phyloP scores from a whole-genome alignment of 2,888 invertebrate species.

The Eumacrocentrus americanus region DNA sequence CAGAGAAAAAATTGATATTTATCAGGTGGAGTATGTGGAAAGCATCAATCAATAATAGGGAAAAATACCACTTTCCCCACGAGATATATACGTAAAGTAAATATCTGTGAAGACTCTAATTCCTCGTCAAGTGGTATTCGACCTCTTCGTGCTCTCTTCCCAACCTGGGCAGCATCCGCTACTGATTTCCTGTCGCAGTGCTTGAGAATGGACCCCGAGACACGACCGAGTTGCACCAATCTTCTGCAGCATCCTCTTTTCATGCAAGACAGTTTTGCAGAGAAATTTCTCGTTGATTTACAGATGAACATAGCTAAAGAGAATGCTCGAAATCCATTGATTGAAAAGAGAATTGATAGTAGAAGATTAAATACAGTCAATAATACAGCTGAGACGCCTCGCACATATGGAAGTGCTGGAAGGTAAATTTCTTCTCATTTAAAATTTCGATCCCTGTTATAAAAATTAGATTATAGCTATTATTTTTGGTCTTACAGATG shows the following conservation, averaged over 20 bases:
- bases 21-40: slow-evolving; percentile 45
- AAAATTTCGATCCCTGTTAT: neutral
- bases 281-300: slow-evolving; percentile 71
- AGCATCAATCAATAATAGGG: slow-evolving; percentile 46
- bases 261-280: slow-evolving; percentile 70
- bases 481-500: slow-evolving; percentile 43
- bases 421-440: slow-evolving; percentile 39
- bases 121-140: slow-evolving; percentile 51
- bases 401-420: slow-evolving; percentile 44
- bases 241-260: slow-evolving; percentile 74
- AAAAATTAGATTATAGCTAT: neutral
- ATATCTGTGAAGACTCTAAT: slow-evolving; percentile 3
- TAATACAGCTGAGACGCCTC: slow-evolving; percentile 41
- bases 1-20: slow-evolving; percentile 13
- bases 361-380: slow-evolving; percentile 40
- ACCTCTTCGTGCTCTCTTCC: slow-evolving; percentile 56
- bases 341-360: slow-evolving; percentile 53
- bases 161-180: slow-evolving; percentile 59
- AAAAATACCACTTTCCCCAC: slow-evolving; percentile 42
- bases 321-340: slow-evolving; percentile 65
- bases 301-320: slow-evolving; percentile 71
- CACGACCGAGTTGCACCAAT: slow-evolving; percentile 68
- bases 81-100: slow-evolving; percentile 12
- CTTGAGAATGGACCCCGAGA: slow-evolving; percentile 70
- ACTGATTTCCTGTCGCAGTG: slow-evolving; percentile 66